Percentiles rank a stretch among this genome's conserved stretches.
Conservation (phyloP, 2,113 vertebrate species). For the Perognathus longimembris region DNA sequence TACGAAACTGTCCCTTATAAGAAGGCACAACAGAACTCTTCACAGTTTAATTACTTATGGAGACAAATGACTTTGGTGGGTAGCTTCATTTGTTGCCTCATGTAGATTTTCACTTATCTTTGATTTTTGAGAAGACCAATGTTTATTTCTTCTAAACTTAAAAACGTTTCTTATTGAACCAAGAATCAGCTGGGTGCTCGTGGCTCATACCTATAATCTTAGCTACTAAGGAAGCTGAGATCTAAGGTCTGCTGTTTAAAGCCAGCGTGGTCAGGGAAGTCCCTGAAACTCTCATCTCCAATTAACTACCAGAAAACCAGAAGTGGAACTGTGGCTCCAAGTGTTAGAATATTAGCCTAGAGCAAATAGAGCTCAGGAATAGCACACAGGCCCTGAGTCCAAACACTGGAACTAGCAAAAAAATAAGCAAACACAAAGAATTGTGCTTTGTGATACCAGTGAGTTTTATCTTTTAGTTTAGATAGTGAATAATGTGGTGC, state of each 20-base stretch:
- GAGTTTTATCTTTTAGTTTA: neutral
- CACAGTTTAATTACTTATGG: neutral
- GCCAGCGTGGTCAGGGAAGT: too few relatives aligned
- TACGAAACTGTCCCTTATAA: neutral
- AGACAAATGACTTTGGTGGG: neutral
- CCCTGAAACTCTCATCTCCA: too few relatives aligned
- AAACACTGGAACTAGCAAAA: too few relatives aligned
- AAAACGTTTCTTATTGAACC: too few relatives aligned
- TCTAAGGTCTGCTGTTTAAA: too few relatives aligned
- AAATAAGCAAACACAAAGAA: neutral
- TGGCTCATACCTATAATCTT: neutral
- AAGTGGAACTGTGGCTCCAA: too few relatives aligned
- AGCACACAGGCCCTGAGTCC: too few relatives aligned
- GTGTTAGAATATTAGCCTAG: too few relatives aligned
- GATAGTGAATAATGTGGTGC: neutral
- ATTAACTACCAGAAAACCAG: too few relatives aligned
- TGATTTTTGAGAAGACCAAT: neutral
- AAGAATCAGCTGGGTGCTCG: neutral
- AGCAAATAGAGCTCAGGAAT: too few relatives aligned
- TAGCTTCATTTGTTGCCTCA: neutral
- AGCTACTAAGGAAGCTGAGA: too few relatives aligned
- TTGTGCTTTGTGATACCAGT: neutral
- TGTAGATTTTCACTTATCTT: neutral
- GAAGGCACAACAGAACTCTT: neutral
- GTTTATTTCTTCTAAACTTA: slow-evolving; percentile 12